These are phyloP conservation scores for Cosmia pyralina DNA, from an alignment of 2,888 invertebrate species.

Conservation along the genomic window DNA sequence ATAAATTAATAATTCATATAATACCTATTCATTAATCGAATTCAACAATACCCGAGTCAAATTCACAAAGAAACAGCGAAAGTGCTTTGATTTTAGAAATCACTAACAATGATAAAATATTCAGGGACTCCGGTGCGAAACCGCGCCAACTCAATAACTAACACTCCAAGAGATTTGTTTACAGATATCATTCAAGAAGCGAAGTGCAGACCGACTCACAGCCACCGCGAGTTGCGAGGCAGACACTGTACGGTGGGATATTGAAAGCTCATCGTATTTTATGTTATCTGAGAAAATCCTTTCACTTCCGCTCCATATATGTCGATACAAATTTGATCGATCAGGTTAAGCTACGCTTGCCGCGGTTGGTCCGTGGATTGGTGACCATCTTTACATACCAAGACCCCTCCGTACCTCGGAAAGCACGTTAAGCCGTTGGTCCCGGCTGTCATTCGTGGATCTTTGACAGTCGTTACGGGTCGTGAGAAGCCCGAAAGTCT, in stretches of 20 bases:
- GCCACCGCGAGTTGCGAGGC: not conserved
- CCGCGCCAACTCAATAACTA: slow-evolving; percentile 16
- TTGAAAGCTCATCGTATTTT: not conserved
- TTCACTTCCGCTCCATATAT: not conserved
- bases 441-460: too few relatives aligned
- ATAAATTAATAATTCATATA: not conserved
- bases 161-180: slow-evolving; percentile 23
- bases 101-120: slow-evolving; percentile 23
- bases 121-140: not conserved
- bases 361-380: too few relatives aligned
- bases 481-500: too few relatives aligned
- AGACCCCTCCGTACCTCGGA: too few relatives aligned
- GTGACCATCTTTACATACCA: too few relatives aligned
- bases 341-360: too few relatives aligned
- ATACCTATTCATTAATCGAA: slow-evolving; percentile 11
- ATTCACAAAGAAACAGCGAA: not conserved
- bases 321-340: not conserved
- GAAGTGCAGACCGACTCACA: slow-evolving; percentile 12
- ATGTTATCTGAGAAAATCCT: not conserved
- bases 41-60: not conserved
- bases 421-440: too few relatives aligned
- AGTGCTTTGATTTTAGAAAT: slow-evolving; percentile 7
- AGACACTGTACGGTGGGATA: not conserved
- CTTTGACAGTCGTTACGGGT: too few relatives aligned
- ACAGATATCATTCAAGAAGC: slow-evolving; percentile 27